Evolutionary conservation across 2,113 vertebrate genomes (phyloP).

Genomic region (Pterocles orientalis): DNA sequence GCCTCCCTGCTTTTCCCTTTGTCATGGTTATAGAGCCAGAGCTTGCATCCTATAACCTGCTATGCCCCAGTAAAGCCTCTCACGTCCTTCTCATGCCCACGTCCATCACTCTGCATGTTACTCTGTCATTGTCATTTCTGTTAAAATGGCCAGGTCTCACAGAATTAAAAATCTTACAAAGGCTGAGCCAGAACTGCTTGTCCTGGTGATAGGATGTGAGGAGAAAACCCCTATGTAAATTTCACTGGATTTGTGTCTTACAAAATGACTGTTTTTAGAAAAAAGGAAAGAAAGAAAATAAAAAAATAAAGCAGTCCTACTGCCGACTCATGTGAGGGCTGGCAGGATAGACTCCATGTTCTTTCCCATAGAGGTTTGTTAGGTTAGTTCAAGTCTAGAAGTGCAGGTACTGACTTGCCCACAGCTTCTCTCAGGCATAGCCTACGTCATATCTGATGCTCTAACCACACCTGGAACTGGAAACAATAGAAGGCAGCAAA

Average conservation of each 20-base stretch:
- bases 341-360: neutral
- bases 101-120: neutral
- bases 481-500: neutral
- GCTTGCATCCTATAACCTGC: neutral
- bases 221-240: neutral
- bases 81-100: neutral
- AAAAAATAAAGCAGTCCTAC: neutral
- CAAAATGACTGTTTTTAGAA: neutral
- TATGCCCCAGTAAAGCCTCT: neutral
- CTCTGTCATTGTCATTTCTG: neutral
- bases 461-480: constrained; percentile 7
- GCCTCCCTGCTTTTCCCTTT: neutral
- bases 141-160: neutral
- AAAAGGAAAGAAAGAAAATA: too few relatives aligned
- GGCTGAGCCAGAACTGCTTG: neutral
- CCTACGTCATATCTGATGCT: constrained; percentile 4
- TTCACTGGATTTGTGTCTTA: neutral
- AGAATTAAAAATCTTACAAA: neutral
- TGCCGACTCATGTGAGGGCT: constrained; percentile 20
- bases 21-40: neutral
- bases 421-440: neutral
- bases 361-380: constrained; percentile 4
- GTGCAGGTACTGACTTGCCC: constrained; percentile 25
- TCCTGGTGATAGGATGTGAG: neutral
- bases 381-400: constrained; percentile 8